Evolutionary conservation across 2,888 invertebrate species (phyloP).

Genomic region (Toxonevra muliebris): DNA sequence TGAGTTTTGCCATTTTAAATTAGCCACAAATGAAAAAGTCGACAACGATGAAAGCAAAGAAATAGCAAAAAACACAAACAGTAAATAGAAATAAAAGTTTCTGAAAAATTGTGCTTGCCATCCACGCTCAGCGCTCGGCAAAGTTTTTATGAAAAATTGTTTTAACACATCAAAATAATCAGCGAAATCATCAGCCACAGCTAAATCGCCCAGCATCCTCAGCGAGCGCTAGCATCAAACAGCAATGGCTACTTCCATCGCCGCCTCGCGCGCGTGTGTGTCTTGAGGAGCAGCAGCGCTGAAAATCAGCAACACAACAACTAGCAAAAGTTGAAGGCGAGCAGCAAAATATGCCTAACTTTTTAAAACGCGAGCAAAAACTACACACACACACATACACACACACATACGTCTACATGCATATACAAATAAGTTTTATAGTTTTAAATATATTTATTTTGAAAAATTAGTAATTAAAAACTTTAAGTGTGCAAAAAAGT

Average conservation of each 20-base stretch:
- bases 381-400: slow-evolving; percentile 6
- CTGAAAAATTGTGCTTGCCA: too few species aligned
- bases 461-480: not conserved
- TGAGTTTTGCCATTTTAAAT: slow-evolving; percentile 27
- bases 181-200: too few species aligned
- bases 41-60: not conserved
- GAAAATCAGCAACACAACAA: not conserved
- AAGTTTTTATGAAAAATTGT: too few species aligned
- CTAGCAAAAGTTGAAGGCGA: not conserved
- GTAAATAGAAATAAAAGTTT: too few species aligned
- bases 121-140: too few species aligned
- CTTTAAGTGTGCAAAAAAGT: not conserved
- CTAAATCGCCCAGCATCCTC: too few species aligned
- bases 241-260: too few species aligned
- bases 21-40: slow-evolving; percentile 12
- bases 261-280: too few species aligned
- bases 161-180: too few species aligned
- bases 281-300: too few species aligned
- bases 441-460: not conserved
- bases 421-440: not conserved
- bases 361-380: not conserved
- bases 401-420: not conserved
- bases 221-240: too few species aligned
- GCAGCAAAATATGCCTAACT: not conserved
- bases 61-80: too few species aligned